Conservation (phyloP, 2,797 vertebrate genomes). For the Heterohyrax brucei region DNA sequence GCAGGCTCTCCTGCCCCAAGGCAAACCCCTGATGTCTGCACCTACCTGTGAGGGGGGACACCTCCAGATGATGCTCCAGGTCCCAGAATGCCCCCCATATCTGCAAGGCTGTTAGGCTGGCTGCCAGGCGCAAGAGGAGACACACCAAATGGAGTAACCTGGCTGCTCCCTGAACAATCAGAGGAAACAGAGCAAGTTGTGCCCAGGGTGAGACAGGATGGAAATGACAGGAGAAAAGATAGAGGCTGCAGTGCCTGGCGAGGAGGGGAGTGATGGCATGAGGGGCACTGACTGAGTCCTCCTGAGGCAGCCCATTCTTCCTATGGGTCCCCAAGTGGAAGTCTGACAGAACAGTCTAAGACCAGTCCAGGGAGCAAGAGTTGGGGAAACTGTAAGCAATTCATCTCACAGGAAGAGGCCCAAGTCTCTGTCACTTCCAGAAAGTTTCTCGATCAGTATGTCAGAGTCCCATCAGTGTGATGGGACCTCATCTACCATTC, state of each 20-base stretch:
- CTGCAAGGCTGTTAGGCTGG: constrained; percentile 91
- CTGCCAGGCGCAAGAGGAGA: constrained; percentile 76
- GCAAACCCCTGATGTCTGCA: not conserved
- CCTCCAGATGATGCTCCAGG: constrained; percentile 70
- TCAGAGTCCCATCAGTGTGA: not conserved
- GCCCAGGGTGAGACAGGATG: constrained; percentile 69
- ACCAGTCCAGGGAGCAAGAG: not conserved
- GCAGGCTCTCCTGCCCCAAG: not conserved
- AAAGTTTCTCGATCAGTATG: not conserved
- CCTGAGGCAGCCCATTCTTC: not conserved
- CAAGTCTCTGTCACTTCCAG: not conserved
- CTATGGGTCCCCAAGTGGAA: rapidly evolving
- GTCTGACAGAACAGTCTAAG: not conserved
- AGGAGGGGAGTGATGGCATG: not conserved
- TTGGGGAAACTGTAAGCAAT: not conserved
- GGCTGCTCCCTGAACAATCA: constrained; percentile 80
- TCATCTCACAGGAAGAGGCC: not conserved
- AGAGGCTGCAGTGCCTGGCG: not conserved
- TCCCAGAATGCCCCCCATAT: constrained; percentile 92
- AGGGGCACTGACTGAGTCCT: not conserved
- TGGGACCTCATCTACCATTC: not conserved
- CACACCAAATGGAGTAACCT: constrained; percentile 75
- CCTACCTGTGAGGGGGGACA: constrained; percentile 86
- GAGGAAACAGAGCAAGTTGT: constrained; percentile 19
- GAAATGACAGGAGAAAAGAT: constrained; percentile 29